Conservation (phyloP, 2,888 invertebrate species). For the Aricia artaxerxes region DNA sequence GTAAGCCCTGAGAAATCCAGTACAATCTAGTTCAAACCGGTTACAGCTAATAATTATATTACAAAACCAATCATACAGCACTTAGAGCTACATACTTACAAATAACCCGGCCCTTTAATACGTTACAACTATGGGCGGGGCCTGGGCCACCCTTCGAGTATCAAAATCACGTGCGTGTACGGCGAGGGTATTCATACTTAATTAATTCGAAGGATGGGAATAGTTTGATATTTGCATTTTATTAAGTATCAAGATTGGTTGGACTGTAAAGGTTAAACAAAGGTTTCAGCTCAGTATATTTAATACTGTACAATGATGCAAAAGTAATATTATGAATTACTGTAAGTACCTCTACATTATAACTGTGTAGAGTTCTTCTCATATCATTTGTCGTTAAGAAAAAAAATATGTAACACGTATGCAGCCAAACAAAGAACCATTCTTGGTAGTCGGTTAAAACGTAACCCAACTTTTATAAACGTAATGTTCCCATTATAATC, state of each 20-base stretch:
- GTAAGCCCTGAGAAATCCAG: slow-evolving; percentile 9
- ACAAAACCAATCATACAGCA: slow-evolving; percentile 56
- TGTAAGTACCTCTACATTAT: no score
- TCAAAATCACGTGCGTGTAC: slow-evolving; percentile 69
- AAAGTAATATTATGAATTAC: no score
- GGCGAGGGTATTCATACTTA: slow-evolving; percentile 76
- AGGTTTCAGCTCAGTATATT: no score
- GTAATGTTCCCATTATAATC: neutral
- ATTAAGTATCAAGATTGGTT: slow-evolving; percentile 18
- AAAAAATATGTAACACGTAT: neutral
- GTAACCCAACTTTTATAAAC: neutral
- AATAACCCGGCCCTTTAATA: slow-evolving; percentile 68
- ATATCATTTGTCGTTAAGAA: neutral
- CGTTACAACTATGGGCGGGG: slow-evolving; percentile 68
- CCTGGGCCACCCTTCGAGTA: slow-evolving; percentile 58
- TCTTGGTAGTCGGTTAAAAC: neutral
- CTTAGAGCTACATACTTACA: slow-evolving; percentile 67
- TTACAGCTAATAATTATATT: slow-evolving; percentile 42
- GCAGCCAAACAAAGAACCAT: neutral
- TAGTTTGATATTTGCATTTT: slow-evolving; percentile 55
- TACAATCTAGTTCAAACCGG: slow-evolving; percentile 5
- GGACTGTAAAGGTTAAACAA: neutral
- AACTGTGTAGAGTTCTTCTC: neutral
- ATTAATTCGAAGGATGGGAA: slow-evolving; percentile 58
- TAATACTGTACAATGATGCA: no score